Percentiles rank a stretch among this genome's conserved stretches.
phyloP scores from a whole-genome alignment of 2,888 invertebrate species.

The Netelia fuscicornis region DNA sequence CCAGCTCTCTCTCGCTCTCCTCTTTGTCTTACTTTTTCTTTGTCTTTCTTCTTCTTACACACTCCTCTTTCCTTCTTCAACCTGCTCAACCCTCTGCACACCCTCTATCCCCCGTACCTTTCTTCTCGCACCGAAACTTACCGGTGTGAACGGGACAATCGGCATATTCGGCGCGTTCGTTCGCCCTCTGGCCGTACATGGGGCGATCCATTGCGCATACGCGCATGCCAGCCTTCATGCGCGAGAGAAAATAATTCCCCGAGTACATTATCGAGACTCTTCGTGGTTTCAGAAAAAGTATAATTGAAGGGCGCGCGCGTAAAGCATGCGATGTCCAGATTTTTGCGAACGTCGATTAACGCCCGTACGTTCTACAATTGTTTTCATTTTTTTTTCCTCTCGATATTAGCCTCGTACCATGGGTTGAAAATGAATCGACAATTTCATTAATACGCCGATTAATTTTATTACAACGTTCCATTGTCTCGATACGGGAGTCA shows the following conservation, averaged over 20 bases:
- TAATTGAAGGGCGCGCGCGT: background rate
- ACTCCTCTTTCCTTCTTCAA: slow-evolving; percentile 17
- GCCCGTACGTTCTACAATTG: background rate
- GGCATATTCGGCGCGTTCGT: slow-evolving; percentile 8
- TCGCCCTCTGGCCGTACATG: background rate
- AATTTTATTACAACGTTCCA: background rate
- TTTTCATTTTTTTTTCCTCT: background rate
- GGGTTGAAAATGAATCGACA: background rate
- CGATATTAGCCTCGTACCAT: background rate
- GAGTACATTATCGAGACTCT: background rate
- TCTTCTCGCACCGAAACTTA: slow-evolving; percentile 76
- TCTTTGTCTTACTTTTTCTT: slow-evolving; percentile 21
- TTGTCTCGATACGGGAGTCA: background rate
- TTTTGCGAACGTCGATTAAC: background rate
- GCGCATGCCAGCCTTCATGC: background rate
- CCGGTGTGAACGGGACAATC: slow-evolving; percentile 80
- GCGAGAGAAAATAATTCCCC: background rate
- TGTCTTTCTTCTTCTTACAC: slow-evolving; percentile 18
- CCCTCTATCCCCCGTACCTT: slow-evolving; percentile 56
- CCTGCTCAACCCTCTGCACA: slow-evolving; percentile 9
- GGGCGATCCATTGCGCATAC: background rate
- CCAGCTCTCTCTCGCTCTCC: slow-evolving; percentile 56
- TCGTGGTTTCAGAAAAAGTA: background rate
- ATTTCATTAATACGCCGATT: slow-evolving; percentile 4
- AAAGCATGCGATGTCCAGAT: background rate